Percentiles rank a stretch among this genome's conserved stretches.
These are phyloP conservation scores for Torymus auratus DNA, from an alignment of 2,888 invertebrate genomes.

Conservation along the genomic window DNA sequence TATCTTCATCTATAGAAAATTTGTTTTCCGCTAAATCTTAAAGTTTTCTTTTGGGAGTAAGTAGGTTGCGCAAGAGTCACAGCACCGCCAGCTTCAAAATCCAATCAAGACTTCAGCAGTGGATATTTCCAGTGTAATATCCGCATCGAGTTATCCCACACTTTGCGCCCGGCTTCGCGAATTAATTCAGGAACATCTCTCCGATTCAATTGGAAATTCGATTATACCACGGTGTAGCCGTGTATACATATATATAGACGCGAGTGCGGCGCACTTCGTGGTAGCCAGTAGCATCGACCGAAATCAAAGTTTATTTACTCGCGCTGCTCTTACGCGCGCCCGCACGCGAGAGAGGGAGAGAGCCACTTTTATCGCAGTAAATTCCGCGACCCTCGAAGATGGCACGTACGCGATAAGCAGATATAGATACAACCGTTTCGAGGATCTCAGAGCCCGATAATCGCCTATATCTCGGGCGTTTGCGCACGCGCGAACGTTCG, in stretches of 20 bases:
- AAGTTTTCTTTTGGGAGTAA: too few species aligned
- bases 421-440: constrained; percentile 39
- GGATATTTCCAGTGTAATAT: neutral
- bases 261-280: too few species aligned
- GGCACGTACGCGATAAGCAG: constrained; percentile 64
- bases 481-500: constrained; percentile 3
- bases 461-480: constrained; percentile 26
- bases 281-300: constrained; percentile 24
- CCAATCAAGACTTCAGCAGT: too few species aligned
- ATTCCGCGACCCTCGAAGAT: constrained; percentile 56
- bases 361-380: constrained; percentile 53
- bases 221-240: neutral
- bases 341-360: neutral
- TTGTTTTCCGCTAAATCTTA: too few species aligned
- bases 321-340: neutral
- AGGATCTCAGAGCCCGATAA: constrained; percentile 40
- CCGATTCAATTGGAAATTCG: constrained; percentile 1
- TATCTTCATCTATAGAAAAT: too few species aligned
- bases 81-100: too few species aligned
- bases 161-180: neutral
- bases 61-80: too few species aligned
- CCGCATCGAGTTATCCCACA: neutral
- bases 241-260: neutral
- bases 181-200: neutral
- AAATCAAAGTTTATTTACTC: constrained; percentile 57